Conservation (phyloP, 2,888 invertebrate genomes). For the Lathronympha strigana region DNA sequence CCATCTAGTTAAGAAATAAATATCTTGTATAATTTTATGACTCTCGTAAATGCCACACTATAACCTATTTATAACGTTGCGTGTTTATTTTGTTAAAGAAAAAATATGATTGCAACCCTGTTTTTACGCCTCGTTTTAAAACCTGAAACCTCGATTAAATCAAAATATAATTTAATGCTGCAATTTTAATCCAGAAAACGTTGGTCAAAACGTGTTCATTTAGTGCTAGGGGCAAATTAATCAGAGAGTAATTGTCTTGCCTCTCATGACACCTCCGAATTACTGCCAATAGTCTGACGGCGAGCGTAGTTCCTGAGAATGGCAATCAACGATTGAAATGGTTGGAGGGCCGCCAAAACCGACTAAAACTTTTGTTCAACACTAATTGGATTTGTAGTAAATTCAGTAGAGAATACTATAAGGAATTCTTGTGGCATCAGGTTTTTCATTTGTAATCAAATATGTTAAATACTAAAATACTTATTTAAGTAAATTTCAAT, state of each 20-base stretch:
- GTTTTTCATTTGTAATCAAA: conserved; percentile 15
- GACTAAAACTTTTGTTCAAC: conserved; percentile 67
- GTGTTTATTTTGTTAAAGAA: no score
- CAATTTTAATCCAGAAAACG: conserved; percentile 6
- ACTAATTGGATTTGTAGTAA: conserved; percentile 76
- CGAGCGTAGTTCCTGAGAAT: conserved; percentile 55
- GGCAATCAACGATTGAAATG: conserved; percentile 68
- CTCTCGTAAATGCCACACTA: no score
- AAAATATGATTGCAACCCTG: no score
- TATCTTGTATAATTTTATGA: no score
- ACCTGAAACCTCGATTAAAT: no score
- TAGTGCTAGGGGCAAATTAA: conserved; percentile 52
- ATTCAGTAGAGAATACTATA: conserved; percentile 51
- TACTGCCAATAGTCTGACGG: conserved; percentile 59
- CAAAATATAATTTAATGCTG: no score
- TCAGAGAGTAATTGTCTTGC: conserved; percentile 58
- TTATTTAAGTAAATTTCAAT: conserved; percentile 1
- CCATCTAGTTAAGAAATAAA: no score
- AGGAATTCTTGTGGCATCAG: conserved; percentile 45
- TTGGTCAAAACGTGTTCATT: conserved; percentile 3
- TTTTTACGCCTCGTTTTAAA: no score
- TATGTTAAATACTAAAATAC: conserved; percentile 23
- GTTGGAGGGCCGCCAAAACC: conserved; percentile 73
- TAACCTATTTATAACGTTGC: no score
- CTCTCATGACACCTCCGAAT: conserved; percentile 60